phyloP scores from a whole-genome alignment of 1,140 invertebrate genomes.

The Drosophila fuyamai region DNA sequence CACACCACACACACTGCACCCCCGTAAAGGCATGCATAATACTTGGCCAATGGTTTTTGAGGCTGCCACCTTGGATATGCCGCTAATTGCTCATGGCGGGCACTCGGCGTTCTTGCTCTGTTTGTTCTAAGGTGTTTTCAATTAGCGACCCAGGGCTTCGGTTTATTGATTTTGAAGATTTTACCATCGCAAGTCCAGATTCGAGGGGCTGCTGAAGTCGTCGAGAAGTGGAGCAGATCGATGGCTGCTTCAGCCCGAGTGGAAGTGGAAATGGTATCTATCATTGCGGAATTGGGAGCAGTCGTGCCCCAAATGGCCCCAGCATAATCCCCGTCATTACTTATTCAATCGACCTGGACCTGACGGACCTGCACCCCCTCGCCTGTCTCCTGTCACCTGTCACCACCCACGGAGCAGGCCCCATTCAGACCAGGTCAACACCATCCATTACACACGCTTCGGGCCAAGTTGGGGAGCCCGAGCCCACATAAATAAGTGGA shows the following conservation, averaged over 20 bases:
- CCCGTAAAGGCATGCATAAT: slow-evolving; percentile 14
- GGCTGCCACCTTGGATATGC: slow-evolving; percentile 65
- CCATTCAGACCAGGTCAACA: slow-evolving; percentile 68
- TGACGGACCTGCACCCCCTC: slow-evolving; percentile 6
- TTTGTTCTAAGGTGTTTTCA: slow-evolving; percentile 80
- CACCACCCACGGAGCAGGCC: slow-evolving; percentile 37
- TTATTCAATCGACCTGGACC: slow-evolving; percentile 71
- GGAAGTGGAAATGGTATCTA: slow-evolving; percentile 27
- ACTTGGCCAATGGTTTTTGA: slow-evolving; percentile 42
- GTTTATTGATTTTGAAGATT: slow-evolving; percentile 67
- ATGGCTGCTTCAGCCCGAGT: slow-evolving; percentile 8
- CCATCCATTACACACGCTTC: slow-evolving; percentile 66
- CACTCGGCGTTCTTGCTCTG: slow-evolving; percentile 66
- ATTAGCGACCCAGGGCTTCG: slow-evolving; percentile 64
- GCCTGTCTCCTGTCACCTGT: slow-evolving; percentile 67
- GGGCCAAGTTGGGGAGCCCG: slow-evolving; percentile 1
- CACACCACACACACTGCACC: slow-evolving; percentile 26
- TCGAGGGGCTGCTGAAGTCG: slow-evolving; percentile 21
- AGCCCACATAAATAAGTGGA: slow-evolving; percentile 65
- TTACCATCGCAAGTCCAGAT: slow-evolving; percentile 9
- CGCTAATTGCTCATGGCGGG: slow-evolving; percentile 74
- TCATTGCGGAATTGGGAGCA: slow-evolving; percentile 32
- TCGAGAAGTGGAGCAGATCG: slow-evolving; percentile 47
- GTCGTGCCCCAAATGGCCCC: slow-evolving; percentile 3
- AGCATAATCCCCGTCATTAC: slow-evolving; percentile 69